Percentiles rank a stretch among this genome's conserved stretches.
Conservation (phyloP, 2,888 invertebrate genomes). For the Epinotia nisella region DNA sequence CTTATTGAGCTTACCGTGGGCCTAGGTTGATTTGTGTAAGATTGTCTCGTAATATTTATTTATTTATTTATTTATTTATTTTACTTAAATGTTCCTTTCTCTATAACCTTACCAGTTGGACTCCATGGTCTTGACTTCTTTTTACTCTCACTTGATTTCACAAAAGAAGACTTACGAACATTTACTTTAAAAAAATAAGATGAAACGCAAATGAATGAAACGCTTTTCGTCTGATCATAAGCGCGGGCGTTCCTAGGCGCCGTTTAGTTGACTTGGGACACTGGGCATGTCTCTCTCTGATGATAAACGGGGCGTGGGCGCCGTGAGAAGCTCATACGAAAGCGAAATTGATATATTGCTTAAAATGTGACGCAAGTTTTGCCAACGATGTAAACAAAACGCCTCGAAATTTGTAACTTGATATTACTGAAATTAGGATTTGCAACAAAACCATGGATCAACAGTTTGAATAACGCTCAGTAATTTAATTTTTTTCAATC, state of each 20-base stretch:
- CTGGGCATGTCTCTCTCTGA: conserved; percentile 19
- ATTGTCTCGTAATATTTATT: too few relatives aligned
- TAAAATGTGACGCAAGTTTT: conserved; percentile 18
- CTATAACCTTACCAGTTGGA: not conserved
- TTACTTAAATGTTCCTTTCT: too few relatives aligned
- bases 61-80: too few relatives aligned
- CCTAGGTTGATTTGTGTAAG: too few relatives aligned
- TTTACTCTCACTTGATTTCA: not conserved
- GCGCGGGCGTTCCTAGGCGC: conserved; percentile 1
- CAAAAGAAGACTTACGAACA: too few relatives aligned
- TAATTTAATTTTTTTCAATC: too few relatives aligned
- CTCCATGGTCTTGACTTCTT: not conserved
- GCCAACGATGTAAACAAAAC: conserved; percentile 24
- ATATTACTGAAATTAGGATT: not conserved
- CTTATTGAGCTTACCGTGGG: too few relatives aligned
- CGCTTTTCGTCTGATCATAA: not conserved
- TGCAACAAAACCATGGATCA: too few relatives aligned
- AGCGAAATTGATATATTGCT: conserved; percentile 33
- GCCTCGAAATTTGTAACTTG: too few relatives aligned
- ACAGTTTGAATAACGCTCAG: too few relatives aligned
- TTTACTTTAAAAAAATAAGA: too few relatives aligned
- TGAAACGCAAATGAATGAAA: not conserved
- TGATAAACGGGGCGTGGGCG: conserved; percentile 32
- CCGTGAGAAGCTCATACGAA: conserved; percentile 37
- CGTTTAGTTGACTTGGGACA: conserved; percentile 22